Conservation (phyloP, 2,113 vertebrate species). For the Pomatorhinus ruficollis region DNA sequence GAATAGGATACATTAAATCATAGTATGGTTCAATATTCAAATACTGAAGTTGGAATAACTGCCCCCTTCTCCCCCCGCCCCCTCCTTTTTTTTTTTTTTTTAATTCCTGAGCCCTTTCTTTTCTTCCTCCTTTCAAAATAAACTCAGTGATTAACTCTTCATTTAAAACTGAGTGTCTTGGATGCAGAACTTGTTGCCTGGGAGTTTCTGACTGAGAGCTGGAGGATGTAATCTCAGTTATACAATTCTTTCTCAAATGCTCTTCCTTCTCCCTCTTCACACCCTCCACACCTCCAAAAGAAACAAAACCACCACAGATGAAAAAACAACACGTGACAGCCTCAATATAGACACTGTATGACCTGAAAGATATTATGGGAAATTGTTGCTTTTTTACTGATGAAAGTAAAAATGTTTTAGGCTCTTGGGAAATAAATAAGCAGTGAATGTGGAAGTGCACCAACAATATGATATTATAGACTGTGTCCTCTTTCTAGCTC, state of each 20-base stretch:
- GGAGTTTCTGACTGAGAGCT: neutral
- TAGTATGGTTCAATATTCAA: neutral
- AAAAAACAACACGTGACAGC: neutral
- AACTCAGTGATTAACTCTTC: neutral
- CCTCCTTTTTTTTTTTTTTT: too few species aligned
- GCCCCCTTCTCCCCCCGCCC: accelerated
- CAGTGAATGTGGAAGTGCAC: neutral
- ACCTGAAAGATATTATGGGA: neutral
- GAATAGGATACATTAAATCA: neutral
- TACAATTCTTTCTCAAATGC: neutral
- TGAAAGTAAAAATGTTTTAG: neutral
- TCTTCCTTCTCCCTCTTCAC: neutral
- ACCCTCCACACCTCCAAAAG: neutral
- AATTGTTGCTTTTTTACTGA: neutral
- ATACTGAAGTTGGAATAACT: neutral
- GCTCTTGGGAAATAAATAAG: conserved; percentile 22
- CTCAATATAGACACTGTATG: neutral
- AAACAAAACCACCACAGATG: neutral
- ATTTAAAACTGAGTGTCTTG: neutral
- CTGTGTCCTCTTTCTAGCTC: neutral
- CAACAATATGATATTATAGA: neutral
- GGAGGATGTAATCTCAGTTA: neutral
- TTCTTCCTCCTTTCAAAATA: neutral
- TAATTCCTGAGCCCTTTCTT: accelerated
- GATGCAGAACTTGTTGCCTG: neutral